Percentiles rank a stretch among this genome's conserved stretches.
These are phyloP conservation scores for Chionomys nivalis DNA, from an alignment of 2,113 vertebrate genomes.

Conservation along the genomic window DNA sequence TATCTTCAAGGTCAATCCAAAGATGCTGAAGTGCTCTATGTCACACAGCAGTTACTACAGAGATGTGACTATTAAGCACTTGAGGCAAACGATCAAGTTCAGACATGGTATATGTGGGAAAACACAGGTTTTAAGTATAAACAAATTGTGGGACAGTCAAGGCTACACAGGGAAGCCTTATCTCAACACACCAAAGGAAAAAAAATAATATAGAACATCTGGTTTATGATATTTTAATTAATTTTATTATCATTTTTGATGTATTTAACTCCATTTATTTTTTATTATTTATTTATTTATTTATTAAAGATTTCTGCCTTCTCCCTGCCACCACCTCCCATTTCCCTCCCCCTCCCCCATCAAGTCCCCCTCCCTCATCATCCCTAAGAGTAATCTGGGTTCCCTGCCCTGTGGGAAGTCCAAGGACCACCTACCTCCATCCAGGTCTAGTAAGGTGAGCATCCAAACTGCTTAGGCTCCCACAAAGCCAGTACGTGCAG, in stretches of 20 bases:
- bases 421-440: no score
- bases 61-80: not conserved
- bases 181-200: not conserved
- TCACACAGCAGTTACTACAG: not conserved
- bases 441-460: no score
- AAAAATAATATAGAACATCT: not conserved
- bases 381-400: no score
- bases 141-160: not conserved
- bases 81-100: not conserved
- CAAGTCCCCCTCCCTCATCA: no score
- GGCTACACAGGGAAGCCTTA: not conserved
- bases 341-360: no score
- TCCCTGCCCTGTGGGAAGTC: no score
- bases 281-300: no score
- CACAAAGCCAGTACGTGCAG: no score
- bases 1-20: no score
- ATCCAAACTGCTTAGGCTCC: no score
- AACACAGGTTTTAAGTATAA: not conserved
- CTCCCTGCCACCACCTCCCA: no score
- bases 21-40: not conserved
- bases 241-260: not conserved
- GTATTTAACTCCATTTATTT: not conserved
- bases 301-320: no score
- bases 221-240: not conserved
- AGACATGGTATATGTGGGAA: not conserved